Conservation (phyloP, 1,140 invertebrate genomes). For the Drosophila fuyamai region DNA sequence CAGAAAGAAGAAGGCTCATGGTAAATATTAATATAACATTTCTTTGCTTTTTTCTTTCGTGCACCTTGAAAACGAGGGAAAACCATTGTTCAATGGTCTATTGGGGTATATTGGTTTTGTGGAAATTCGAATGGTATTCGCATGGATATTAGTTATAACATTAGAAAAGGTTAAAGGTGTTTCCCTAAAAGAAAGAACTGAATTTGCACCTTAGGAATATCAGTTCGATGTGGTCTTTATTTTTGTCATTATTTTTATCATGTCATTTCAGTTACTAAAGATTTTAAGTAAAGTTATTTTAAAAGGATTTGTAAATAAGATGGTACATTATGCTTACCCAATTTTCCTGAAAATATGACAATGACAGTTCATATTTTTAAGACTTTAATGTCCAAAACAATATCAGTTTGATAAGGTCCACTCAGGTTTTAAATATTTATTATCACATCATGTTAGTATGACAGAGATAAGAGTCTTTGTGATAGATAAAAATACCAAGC, state of each 20-base stretch:
- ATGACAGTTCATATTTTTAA: neutral
- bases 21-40: conserved; percentile 84
- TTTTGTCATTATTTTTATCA: no score
- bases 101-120: conserved; percentile 10
- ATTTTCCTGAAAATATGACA: neutral
- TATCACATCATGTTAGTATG: conserved; percentile 32
- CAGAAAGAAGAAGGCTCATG: conserved; percentile 85
- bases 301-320: neutral
- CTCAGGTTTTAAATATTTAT: conserved; percentile 31
- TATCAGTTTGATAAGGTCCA: conserved; percentile 14
- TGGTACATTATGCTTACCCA: neutral
- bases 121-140: neutral
- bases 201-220: no score
- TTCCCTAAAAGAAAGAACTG: no score
- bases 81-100: conserved; percentile 18
- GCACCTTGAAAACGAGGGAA: conserved; percentile 31
- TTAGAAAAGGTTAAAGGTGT: no score
- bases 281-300: neutral
- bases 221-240: no score
- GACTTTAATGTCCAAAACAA: conserved; percentile 13
- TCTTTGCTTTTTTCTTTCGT: conserved; percentile 49
- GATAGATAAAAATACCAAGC: conserved; percentile 17
- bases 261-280: no score
- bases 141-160: no score
- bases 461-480: conserved; percentile 18